Evolutionary conservation across 2,797 vertebrate species (phyloP), one percentile per base, ranked within the genome.

Genomic region (Leptodactylus fallax): DNA sequence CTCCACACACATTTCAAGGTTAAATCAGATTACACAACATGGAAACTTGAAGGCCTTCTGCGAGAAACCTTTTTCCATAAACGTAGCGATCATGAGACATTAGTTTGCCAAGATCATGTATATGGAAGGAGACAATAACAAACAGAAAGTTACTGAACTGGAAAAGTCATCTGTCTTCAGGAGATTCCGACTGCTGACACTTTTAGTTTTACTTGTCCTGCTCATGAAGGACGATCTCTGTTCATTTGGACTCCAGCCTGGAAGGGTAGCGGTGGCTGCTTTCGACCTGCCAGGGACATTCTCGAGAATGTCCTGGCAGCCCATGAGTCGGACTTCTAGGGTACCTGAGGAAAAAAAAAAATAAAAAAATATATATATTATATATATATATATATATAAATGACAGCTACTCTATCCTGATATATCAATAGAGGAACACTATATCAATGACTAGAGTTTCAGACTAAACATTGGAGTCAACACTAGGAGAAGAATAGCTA

Each of bases 321-420:
- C 96, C 96, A 97, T 96, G 11, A 97, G 95, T 90, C 96, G 95
- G 90, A 97, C 97, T 91, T 97, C 97, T 92, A 97, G 93, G 79
- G 96, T 97, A 93, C 97, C 96, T 97, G 90, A 88, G 85, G 79
- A 90, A n/a, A 21, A 13, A 16, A 84, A 58, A 60, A 3, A 49
- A 47, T 49, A 13, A 84, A 27, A 36, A 55, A 27, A n/a, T n/a
- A n/a, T n/a, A n/a, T n/a, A n/a, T n/a, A n/a, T n/a, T n/a, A n/a
- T n/a, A n/a, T n/a, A n/a, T n/a, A n/a, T n/a, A n/a, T n/a, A n/a
- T n/a, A n/a, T n/a, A n/a, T n/a, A n/a, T n/a, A n/a, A 19, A 72
- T 27, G 13, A 7, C 7, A 23, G 3, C 61, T 65, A 4, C 61
- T 9, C 61, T 3, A 36, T 36, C 36, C 36, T 36, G 36, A 36